Base-by-base conservation (phyloP, 2,888 invertebrate genomes). In the Hecatera dysodea region DNA sequence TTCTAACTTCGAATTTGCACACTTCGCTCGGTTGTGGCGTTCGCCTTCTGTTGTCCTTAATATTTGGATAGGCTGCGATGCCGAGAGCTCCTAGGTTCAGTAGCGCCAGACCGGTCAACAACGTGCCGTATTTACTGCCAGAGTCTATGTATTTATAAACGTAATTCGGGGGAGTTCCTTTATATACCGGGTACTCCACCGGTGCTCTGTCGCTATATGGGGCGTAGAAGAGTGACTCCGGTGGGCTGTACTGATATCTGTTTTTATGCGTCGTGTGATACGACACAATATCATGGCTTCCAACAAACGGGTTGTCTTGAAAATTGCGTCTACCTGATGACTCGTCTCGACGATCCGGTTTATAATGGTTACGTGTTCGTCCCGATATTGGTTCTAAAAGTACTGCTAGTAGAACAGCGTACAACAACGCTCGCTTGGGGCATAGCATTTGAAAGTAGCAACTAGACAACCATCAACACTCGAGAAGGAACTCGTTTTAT, bases 101-200 rank as follows among this genome's bases (percentile, higher is more conserved):
- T 24, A 95, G 83, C 0, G 95, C 94, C 19, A 95, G 82, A 50
- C 95, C 95, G 59, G 95, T 90, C 55, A 95, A 79, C 46, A 95
- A 67, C 2, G 94, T 93, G 17, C 95, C 93, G 77, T 94, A 95
- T 86, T 94, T 94, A 82, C 95, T 95, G 60, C 92, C 94, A 0
- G 95, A 95, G 75, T 95, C 88, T 78, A 93, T 91, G 82, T 94
- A 93, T 68, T 94, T 86, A 74, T 95, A 94, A 8, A 95, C 94
- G 81, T 95, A 94, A 33, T 87, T 92, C 5, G 95, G 95, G 4
- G 94, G 95, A 0, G 88, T 56, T 11, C 93, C 93, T 4, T 81
- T 93, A 78, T 94, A 95, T 4, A 94, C 94, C 29, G 95, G 95
- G 69, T 94, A 95, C 69, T 61, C 86, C 24, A 87, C 9, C 11